These are phyloP conservation scores for Seison nebaliae DNA, from an alignment of 1,140 invertebrate species.

Conservation along the genomic window DNA sequence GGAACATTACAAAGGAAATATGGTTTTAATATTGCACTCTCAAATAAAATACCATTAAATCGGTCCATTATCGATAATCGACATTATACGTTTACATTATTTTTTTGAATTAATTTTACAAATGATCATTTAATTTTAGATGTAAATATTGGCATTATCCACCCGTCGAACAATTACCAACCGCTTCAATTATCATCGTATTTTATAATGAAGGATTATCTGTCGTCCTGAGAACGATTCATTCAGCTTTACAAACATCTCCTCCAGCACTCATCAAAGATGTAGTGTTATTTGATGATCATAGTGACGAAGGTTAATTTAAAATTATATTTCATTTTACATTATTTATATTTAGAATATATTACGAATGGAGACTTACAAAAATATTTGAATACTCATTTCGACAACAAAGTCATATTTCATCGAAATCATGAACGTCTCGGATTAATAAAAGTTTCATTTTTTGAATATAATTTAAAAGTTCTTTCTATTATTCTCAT, in stretches of 20 bases:
- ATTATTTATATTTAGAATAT: neutral
- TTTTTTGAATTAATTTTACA: neutral
- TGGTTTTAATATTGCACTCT: slow-evolving; percentile 83
- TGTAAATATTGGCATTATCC: neutral
- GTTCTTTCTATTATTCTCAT: too few species aligned
- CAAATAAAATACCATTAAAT: slow-evolving; percentile 57
- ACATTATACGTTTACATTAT: slow-evolving; percentile 1
- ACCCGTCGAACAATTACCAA: neutral
- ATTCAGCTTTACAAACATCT: neutral
- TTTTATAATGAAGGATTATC: neutral
- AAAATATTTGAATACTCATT: slow-evolving; percentile 47
- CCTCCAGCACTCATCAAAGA: neutral
- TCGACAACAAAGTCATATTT: slow-evolving; percentile 38
- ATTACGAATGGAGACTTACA: too few species aligned
- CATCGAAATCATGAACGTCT: slow-evolving; percentile 47
- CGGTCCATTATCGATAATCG: slow-evolving; percentile 59
- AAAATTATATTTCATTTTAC: neutral
- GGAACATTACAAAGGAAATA: too few species aligned
- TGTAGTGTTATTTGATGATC: neutral
- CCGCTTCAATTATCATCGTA: neutral
- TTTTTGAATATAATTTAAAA: too few species aligned
- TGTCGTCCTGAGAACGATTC: neutral
- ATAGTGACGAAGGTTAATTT: neutral
- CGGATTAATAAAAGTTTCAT: too few species aligned
- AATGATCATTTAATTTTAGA: neutral